Conservation (phyloP, 1,140 invertebrate genomes). For the Pygmarrhopalites habei region DNA sequence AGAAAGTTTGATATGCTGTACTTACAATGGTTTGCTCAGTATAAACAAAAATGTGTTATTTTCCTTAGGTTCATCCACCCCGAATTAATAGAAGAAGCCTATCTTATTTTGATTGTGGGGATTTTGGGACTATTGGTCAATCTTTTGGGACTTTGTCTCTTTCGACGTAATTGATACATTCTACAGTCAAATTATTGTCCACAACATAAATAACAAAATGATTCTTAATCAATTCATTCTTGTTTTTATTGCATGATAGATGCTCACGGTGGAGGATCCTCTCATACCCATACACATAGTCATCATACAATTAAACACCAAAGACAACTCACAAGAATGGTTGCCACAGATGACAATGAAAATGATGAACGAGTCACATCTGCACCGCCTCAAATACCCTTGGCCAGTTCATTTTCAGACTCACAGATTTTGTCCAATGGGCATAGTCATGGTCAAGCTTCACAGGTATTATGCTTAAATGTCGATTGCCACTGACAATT, state of each 20-base stretch:
- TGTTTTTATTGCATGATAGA: conserved; percentile 29
- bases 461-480: too few species aligned
- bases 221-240: too few species aligned
- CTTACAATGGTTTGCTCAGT: too few species aligned
- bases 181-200: too few species aligned
- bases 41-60: conserved; percentile 22
- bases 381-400: conserved; percentile 44
- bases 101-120: conserved; percentile 68
- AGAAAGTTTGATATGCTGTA: too few species aligned
- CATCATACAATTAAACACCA: conserved; percentile 47
- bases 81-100: conserved; percentile 71
- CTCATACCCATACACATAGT: conserved; percentile 63
- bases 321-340: conserved; percentile 49
- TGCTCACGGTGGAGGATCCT: conserved; percentile 65
- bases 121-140: conserved; percentile 72
- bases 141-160: conserved; percentile 69
- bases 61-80: conserved; percentile 45
- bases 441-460: background rate
- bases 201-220: too few species aligned
- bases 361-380: conserved; percentile 63
- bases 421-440: background rate
- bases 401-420: background rate
- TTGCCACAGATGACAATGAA: conserved; percentile 67
- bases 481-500: too few species aligned
- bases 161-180: conserved; percentile 76